phyloP scores from a whole-genome alignment of 2,888 invertebrate species.

The Gerris lacustris region DNA sequence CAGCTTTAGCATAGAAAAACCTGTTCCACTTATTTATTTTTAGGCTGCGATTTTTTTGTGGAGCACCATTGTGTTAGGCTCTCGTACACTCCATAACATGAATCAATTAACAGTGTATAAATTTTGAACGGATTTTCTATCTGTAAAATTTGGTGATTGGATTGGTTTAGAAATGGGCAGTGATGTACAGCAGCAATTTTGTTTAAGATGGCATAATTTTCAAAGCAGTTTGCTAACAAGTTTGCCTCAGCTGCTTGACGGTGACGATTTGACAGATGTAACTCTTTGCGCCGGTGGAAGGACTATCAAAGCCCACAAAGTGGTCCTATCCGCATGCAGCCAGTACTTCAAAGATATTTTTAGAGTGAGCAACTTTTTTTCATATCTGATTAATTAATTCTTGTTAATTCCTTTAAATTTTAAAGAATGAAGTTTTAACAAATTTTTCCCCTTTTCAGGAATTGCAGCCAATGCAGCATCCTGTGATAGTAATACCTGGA shows the following conservation, averaged over 20 bases:
- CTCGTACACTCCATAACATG: too few species aligned
- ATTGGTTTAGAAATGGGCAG: conserved; percentile 37
- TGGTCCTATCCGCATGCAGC: conserved; percentile 80
- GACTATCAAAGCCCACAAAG: conserved; percentile 70
- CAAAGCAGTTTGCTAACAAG: conserved; percentile 63
- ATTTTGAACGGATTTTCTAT: too few species aligned
- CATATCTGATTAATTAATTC: conserved; percentile 9
- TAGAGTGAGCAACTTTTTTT: conserved; percentile 44
- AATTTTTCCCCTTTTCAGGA: conserved; percentile 42
- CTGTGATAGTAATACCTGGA: conserved; percentile 58
- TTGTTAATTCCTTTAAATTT: background rate
- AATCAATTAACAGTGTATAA: too few species aligned
- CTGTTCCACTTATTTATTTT: conserved; percentile 9
- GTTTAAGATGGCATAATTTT: conserved; percentile 75
- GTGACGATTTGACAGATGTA: conserved; percentile 73
- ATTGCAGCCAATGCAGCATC: conserved; percentile 54
- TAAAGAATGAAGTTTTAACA: background rate
- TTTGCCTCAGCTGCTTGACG: conserved; percentile 61
- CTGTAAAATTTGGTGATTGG: background rate
- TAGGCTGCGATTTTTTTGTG: conserved; percentile 7
- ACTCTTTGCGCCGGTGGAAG: conserved; percentile 75
- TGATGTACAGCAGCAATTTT: conserved; percentile 62
- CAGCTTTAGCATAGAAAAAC: background rate
- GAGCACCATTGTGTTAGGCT: too few species aligned
- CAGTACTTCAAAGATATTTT: conserved; percentile 80